A percentile compares a stretch with the other conserved stretches of the same genome.
These are phyloP conservation scores for Habrosyne pyritoides DNA, from an alignment of 2,888 invertebrate genomes.

Conservation along the genomic window DNA sequence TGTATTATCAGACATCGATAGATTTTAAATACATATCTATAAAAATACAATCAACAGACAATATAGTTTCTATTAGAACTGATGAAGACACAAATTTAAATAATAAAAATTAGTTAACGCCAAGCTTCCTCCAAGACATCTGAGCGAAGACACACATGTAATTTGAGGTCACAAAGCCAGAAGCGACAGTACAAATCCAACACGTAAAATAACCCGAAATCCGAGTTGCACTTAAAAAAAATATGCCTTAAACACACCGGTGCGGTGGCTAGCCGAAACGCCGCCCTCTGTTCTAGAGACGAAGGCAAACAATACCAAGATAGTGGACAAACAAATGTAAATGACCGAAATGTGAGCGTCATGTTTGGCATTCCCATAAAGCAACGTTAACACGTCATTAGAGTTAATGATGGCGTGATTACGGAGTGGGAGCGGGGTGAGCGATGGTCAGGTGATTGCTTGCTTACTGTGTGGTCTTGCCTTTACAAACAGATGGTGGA, in stretches of 20 bases:
- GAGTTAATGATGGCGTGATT: slow-evolving; percentile 83
- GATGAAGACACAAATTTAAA: slow-evolving; percentile 10
- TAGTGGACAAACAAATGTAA: slow-evolving; percentile 82
- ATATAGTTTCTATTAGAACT: not conserved
- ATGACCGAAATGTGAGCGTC: slow-evolving; percentile 83
- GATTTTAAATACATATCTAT: too few species aligned
- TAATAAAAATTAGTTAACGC: not conserved
- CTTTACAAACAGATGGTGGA: slow-evolving; percentile 67
- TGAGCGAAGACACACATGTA: slow-evolving; percentile 20
- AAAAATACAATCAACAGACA: too few species aligned
- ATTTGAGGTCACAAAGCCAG: slow-evolving; percentile 46
- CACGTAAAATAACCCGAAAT: slow-evolving; percentile 65
- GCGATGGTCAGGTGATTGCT: slow-evolving; percentile 73
- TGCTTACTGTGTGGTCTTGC: slow-evolving; percentile 79
- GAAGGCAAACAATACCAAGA: slow-evolving; percentile 78
- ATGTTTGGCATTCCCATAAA: slow-evolving; percentile 84
- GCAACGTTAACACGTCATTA: slow-evolving; percentile 83
- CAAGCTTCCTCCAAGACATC: slow-evolving; percentile 4
- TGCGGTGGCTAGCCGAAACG: slow-evolving; percentile 73
- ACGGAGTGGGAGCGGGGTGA: slow-evolving; percentile 71
- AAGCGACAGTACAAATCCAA: slow-evolving; percentile 50
- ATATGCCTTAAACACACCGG: slow-evolving; percentile 63
- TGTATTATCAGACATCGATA: too few species aligned
- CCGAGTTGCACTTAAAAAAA: slow-evolving; percentile 65
- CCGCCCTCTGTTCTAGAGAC: slow-evolving; percentile 82